phyloP scores from a whole-genome alignment of 2,113 vertebrate genomes.

The Mixornis gularis region DNA sequence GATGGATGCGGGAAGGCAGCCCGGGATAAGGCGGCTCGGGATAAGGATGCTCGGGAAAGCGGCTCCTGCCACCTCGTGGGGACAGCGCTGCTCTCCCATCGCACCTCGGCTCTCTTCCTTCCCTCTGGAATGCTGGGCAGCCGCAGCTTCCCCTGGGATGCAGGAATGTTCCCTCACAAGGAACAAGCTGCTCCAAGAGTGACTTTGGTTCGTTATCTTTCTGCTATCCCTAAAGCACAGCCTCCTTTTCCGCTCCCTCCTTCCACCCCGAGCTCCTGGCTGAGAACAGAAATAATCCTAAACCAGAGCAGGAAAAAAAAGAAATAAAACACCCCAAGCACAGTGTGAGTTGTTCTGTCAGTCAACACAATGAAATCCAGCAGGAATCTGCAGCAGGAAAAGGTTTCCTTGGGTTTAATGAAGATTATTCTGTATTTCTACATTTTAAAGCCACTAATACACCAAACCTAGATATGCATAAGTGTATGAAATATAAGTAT shows the following conservation, averaged over 20 bases:
- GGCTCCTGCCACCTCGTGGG: constrained; percentile 27
- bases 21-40: too few relatives aligned
- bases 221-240: background rate
- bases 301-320: background rate
- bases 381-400: background rate
- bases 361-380: background rate
- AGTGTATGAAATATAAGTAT: background rate
- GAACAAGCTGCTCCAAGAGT: background rate
- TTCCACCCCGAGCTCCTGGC: background rate
- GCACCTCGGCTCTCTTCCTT: rapidly evolving
- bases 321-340: background rate
- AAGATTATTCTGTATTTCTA: background rate
- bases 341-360: background rate
- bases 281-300: background rate
- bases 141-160: background rate
- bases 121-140: rapidly evolving
- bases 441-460: background rate
- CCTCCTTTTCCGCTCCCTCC: background rate
- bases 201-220: background rate
- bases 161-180: rapidly evolving
- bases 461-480: background rate
- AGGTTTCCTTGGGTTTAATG: background rate
- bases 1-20: background rate
- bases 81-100: rapidly evolving
- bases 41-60: too few relatives aligned